Percentiles rank a stretch among this genome's conserved stretches.
Evolutionary conservation across 2,113 vertebrate genomes (phyloP).

Genomic region (Motacilla alba): DNA sequence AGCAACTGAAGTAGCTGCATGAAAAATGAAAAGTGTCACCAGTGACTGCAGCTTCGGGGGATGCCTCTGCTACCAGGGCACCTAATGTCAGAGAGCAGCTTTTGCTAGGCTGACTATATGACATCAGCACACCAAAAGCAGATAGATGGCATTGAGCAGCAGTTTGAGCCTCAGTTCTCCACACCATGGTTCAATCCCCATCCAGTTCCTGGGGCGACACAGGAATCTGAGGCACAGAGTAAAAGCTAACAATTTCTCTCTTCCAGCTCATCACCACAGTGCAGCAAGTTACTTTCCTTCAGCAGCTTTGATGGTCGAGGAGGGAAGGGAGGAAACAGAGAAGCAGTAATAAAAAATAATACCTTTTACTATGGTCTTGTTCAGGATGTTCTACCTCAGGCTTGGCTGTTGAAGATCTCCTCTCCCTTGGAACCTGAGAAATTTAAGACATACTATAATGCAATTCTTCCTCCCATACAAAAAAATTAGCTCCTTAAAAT

Average conservation of each 20-base stretch:
- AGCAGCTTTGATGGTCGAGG: background rate
- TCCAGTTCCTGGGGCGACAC: background rate
- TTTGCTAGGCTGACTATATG: background rate
- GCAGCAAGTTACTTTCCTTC: background rate
- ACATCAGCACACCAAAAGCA: background rate
- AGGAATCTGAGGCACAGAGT: background rate
- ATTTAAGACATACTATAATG: background rate
- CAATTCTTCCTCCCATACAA: background rate
- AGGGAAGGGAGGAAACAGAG: background rate
- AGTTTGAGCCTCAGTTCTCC: background rate
- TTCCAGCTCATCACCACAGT: background rate
- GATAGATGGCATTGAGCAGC: background rate
- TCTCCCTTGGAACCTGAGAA: slow-evolving; percentile 91
- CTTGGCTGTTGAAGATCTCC: slow-evolving; percentile 85
- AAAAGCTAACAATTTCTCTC: background rate
- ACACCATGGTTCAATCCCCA: background rate
- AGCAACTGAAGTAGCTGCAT: background rate
- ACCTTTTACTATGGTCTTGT: slow-evolving; percentile 97
- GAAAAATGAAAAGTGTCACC: background rate
- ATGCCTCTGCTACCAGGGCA: background rate
- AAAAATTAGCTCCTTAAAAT: background rate
- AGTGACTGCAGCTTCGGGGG: accelerated
- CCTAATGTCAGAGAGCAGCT: background rate
- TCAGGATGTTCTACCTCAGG: slow-evolving; percentile 88
- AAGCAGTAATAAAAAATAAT: background rate